Evolutionary conservation across 2,888 invertebrate genomes (phyloP).

Genomic region (Amblyjoppa proteus): DNA sequence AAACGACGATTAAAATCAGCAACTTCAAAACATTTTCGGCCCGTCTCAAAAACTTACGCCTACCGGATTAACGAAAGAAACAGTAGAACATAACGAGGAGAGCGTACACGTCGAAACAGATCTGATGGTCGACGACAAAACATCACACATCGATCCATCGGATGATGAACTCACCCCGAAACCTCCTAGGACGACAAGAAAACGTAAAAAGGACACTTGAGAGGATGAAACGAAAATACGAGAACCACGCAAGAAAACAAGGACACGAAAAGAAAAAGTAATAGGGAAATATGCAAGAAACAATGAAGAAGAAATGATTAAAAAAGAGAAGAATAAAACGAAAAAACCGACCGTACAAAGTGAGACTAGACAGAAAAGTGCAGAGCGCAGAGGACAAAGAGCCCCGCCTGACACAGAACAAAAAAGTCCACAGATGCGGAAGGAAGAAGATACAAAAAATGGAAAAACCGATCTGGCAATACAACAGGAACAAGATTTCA

Average conservation of each 20-base stretch:
- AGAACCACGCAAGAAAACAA: not conserved
- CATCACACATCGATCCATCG: not conserved
- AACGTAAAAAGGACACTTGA: not conserved
- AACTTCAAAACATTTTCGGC: not conserved
- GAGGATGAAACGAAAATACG: not conserved
- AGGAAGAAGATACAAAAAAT: not conserved
- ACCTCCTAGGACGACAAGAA: not conserved
- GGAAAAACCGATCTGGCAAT: not conserved
- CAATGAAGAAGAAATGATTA: not conserved
- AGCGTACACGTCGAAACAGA: no score
- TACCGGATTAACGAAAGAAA: not conserved
- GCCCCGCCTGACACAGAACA: not conserved
- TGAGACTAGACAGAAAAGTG: not conserved
- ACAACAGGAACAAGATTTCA: not conserved
- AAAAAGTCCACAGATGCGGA: not conserved
- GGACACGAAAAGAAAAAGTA: no score
- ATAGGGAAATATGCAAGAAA: no score
- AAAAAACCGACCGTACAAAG: not conserved
- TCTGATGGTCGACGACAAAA: conserved; percentile 7
- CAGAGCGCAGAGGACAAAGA: conserved; percentile 1
- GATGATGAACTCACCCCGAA: conserved; percentile 14
- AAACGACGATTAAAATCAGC: not conserved
- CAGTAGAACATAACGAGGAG: not conserved
- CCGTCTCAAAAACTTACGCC: no score
- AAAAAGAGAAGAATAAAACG: not conserved